Evolutionary conservation across 2,113 vertebrate genomes (phyloP), one percentile per base, ranked within the genome.

Genomic region (Choloepus hoffmanni): DNA sequence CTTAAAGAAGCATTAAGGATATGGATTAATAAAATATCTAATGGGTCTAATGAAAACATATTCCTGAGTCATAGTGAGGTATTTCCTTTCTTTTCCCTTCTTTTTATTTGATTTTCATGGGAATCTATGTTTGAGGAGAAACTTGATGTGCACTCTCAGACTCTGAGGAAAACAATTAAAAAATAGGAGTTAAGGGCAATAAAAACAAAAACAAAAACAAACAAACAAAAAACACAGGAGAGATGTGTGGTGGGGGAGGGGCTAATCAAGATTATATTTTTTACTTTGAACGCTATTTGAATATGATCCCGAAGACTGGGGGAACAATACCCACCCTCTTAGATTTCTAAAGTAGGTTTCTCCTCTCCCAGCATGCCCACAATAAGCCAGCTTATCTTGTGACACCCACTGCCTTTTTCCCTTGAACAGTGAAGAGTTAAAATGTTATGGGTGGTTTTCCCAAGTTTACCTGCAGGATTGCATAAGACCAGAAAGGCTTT

Each of bases 401-500:
- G 28, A 2, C 23, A 36, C 43, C 33, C 36, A 7, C 8, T 13
- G 50, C 13, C 12, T 33, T 45, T 50, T 50, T 78, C 76, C 70
- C 45, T 53, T 40, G 28, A 95, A 28, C 4, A 94, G 13, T 26
- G 8, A 88, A 62, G 36, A 67, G 30, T 81, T 13, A 8, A 36
- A 96, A 72, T 87, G 65, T 33, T 45, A 14, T 26, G 13, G 72
- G 6, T 91, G 33, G 6, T 58, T 93, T 94, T 13, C 60, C 58
- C 43, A n/a, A 58, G 88, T 74, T 98, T 98, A 99, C 99, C 99
- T 99, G 99, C 99, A 99, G 60, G 99, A 99, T 96, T 99, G 99
- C 99, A 99, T 99, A 85, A 99, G 99, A 93, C 99, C 99, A 91
- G 99, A 99, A 91, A 99, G 98, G 97, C 99, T 99, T 98, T 99